A percentile compares a stretch with the other conserved stretches of the same genome.
phyloP scores from a whole-genome alignment of 2,888 invertebrate species.

The Eudemis profundana region DNA sequence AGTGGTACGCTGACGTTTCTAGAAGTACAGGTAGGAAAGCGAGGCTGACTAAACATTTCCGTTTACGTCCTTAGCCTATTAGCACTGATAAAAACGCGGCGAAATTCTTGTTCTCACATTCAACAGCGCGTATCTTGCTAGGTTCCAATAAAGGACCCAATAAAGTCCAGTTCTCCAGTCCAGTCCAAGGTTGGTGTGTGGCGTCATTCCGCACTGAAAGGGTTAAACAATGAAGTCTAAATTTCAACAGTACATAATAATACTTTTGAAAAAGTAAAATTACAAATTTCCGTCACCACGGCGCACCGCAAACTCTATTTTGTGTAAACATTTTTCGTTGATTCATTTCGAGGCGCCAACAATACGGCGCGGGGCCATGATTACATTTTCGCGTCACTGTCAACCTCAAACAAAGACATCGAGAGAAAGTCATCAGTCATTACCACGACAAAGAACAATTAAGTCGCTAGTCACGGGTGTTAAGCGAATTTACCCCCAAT shows the following conservation, averaged over 20 bases:
- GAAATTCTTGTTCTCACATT: not conserved
- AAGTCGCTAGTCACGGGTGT: constrained; percentile 78
- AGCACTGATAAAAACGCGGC: not conserved
- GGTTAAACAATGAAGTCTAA: not conserved
- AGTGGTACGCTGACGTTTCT: constrained; percentile 1
- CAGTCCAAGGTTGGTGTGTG: no score
- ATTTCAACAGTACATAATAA: not conserved
- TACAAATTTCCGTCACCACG: constrained; percentile 5
- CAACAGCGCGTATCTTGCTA: no score
- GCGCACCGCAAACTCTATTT: constrained; percentile 49
- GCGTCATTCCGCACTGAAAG: no score
- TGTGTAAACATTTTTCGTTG: constrained; percentile 67
- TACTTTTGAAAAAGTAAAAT: not conserved
- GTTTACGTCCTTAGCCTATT: not conserved
- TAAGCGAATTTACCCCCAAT: constrained; percentile 72
- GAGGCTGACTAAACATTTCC: not conserved
- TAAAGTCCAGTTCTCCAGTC: no score
- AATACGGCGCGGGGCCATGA: constrained; percentile 60
- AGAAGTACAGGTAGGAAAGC: not conserved
- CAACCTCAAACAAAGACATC: constrained; percentile 78
- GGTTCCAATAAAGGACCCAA: no score
- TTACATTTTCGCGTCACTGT: constrained; percentile 81
- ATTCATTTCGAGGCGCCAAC: constrained; percentile 57
- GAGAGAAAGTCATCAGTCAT: constrained; percentile 81
- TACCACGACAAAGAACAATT: constrained; percentile 80